Percentiles rank a stretch among this genome's conserved stretches.
Conservation (phyloP, 2,797 vertebrate genomes). For the Myiotriccus ornatus region DNA sequence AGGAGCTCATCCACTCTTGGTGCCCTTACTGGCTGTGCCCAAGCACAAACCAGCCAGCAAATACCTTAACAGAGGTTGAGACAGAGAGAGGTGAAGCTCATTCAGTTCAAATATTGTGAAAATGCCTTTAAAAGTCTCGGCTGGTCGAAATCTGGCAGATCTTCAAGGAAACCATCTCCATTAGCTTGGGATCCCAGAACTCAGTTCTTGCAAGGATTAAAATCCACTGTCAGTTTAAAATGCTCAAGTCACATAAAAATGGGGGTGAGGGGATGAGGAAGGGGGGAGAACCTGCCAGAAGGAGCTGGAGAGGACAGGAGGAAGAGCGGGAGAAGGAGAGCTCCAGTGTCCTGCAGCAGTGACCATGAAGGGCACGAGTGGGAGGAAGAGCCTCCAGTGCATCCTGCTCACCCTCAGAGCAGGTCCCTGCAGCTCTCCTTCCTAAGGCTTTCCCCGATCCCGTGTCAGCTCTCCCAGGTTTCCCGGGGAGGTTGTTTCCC, state of each 20-base stretch:
- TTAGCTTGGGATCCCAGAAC: background rate
- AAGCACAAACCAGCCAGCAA: background rate
- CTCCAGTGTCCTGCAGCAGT: background rate
- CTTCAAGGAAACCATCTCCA: background rate
- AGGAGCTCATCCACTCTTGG: rapidly evolving
- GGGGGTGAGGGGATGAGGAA: too few relatives aligned
- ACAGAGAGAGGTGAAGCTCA: background rate
- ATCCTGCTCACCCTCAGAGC: rapidly evolving
- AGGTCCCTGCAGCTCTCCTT: background rate
- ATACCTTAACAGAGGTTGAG: background rate
- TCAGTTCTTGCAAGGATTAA: background rate
- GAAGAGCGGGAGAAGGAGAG: background rate
- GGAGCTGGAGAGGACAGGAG: background rate
- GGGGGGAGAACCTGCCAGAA: background rate
- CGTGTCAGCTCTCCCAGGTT: background rate
- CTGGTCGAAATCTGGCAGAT: background rate
- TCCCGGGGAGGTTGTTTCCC: background rate
- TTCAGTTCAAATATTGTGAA: background rate
- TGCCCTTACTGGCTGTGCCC: background rate
- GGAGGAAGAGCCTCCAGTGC: background rate
- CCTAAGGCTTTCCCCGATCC: rapidly evolving
- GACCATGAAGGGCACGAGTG: rapidly evolving
- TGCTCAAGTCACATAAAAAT: background rate
- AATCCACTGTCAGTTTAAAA: background rate
- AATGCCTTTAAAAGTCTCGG: background rate